Base-by-base conservation (phyloP, 2,888 invertebrate species). In the Aquatica leii region DNA sequence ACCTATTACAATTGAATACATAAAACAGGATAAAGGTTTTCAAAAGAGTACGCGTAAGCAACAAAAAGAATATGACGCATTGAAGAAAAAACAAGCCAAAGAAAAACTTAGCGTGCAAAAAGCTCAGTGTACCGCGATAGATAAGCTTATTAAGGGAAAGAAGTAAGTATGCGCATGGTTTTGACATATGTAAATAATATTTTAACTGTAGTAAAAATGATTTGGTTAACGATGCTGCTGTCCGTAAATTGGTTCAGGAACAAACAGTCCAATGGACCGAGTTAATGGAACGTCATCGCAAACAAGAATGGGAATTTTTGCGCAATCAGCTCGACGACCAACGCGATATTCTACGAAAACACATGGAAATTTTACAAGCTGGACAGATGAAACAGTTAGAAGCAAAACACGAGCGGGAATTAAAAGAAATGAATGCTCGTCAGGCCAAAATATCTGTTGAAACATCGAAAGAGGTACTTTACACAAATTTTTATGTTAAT, bases 361-460 rank as follows among this genome's bases (percentile, higher is more conserved):
- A 97, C 72, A 94, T 97, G 90, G 88, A 91, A 74, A 82, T 88
- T 20, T 89, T 94, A 15, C 97, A 97, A 80, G 86, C 87, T 54
- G 84, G 86, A 9, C 97, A 97, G 82, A 87, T 95, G 81, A 96
- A 97, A 79, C 94, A 96, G 79, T 83, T 97, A 1, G 94, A 95
- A 76, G 90, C 87, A 4, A 92, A 94, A 76, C 96, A 97, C 78
- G 96, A 97, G 80, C 92, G 95, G 69, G 98, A 98, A 78, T 88
- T 94, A 77, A 99, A 98, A 80, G 98, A 98, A 68, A 89, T 99
- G 88, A 97, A 97, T 79, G 87, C 90, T 4, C 88, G 91, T 58
- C 99, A 99, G 82, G 97, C 98, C 2, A 97, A 97, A 84, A 90
- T 94, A 74, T 97, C 97, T 52, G 95, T 99, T 73, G 99, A 99